A percentile compares a stretch with the other conserved stretches of the same genome.
phyloP scores from a whole-genome alignment of 2,797 vertebrate species.

The Oreochromis grahami region DNA sequence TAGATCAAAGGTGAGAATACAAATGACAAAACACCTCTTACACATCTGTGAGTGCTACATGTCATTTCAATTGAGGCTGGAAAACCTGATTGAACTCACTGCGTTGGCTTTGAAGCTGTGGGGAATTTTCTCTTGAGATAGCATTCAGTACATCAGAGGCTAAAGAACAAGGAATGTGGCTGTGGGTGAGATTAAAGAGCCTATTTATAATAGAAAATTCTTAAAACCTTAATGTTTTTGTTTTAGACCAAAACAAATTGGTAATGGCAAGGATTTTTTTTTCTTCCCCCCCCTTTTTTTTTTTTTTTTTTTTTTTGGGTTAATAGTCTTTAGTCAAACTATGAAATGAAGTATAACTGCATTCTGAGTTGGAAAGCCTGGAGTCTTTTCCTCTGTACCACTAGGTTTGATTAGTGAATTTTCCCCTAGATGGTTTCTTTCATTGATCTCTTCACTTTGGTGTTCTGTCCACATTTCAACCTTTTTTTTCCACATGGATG shows the following conservation, averaged over 20 bases:
- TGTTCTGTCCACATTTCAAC: slow-evolving; percentile 7
- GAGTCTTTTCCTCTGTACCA: neutral
- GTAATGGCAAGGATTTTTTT: neutral
- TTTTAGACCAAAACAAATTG: neutral
- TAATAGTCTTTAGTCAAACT: neutral
- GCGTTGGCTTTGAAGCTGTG: slow-evolving; percentile 16
- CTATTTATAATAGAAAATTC: slow-evolving; percentile 11
- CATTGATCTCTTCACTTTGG: neutral
- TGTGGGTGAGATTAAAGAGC: slow-evolving; percentile 13
- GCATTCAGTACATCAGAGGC: slow-evolving; percentile 22
- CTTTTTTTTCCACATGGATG: neutral
- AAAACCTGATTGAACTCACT: slow-evolving; percentile 25
- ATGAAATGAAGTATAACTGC: neutral
- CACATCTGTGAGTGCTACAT: slow-evolving; percentile 54
- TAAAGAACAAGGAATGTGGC: slow-evolving; percentile 42
- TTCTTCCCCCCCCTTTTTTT: no score
- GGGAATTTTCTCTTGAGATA: slow-evolving; percentile 4
- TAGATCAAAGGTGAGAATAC: slow-evolving; percentile 70
- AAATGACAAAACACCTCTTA: slow-evolving; percentile 65
- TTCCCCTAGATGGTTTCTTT: neutral
- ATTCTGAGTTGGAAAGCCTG: neutral
- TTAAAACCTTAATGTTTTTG: neutral
- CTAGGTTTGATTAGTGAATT: neutral
- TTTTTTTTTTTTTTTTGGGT: neutral
- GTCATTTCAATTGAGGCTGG: slow-evolving; percentile 55